Evolutionary conservation across 2,113 vertebrate genomes (phyloP), one percentile per base, ranked within the genome.

Genomic region (Rhynchopsitta pachyrhyncha): DNA sequence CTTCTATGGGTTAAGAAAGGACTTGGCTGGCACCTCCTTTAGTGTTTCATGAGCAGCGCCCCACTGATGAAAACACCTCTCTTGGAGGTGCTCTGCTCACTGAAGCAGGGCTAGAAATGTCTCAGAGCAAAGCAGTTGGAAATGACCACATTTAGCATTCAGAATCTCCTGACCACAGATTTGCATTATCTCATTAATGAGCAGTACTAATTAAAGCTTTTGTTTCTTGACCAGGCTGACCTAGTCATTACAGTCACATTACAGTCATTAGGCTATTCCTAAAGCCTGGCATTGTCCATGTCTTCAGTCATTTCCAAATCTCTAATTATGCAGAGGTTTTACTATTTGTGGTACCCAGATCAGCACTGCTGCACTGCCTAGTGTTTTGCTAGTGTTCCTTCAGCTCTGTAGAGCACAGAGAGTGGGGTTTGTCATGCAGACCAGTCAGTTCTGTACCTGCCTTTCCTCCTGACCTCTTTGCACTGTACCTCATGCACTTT

Each of bases 401-500:
- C 47, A 86, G 37, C 42, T 79, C 27, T 90, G 47, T 37, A 69
- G 52, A 90, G 88, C 57, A 78, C 53, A 49, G 29, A 77, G 55
- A 86, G 50, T 59, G 24, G 31, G 50, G 74, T 59, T 53, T 88
- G 53, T 82, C 42, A 13, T 46, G 29, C 50, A 86, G 85, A 84
- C n/a, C 17, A 0, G 2, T 76, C 60, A 53, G 62, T 92, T 91
- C 77, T 73, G 35, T 80, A 70, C 87, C 64, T 88, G 76, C 92
- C 85, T 93, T 94, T 96, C 81, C 68, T 76, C 96, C 88, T 95
- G 83, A 90, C 96, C 88, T 97, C 95, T 97, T 97, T 98, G 98
- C 98, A 98, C 98, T 98, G 96, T 97, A 96, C 89, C 87, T 91
- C 83, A 97, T 97, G 98, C 98, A 98, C 98, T 98, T 98, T 98